Conservation (phyloP, 2,113 vertebrate genomes). For the human region GRCh38 chr20:18710501-18711000, state of each 20-base stretch:
- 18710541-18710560: neutral
- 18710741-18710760: neutral
- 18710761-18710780: neutral
- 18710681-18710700: neutral
- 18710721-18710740: neutral
- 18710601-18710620: neutral
- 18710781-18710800: neutral
- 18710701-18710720: neutral
- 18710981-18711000: neutral
- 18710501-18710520: neutral
- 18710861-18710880: neutral
- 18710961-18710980: neutral
- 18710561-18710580: neutral
- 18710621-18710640: neutral
- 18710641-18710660: neutral
- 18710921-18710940: neutral
- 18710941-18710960: neutral
- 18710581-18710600: constrained; percentile 30
- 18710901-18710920: neutral
- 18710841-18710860: neutral
- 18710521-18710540: constrained; percentile 33
- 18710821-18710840: neutral
- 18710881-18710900: neutral
- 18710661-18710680: neutral
- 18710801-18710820: neutral